Evolutionary conservation across 2,797 vertebrate species (phyloP), one percentile per base, ranked within the genome.

Genomic region (Mycteria americana): DNA sequence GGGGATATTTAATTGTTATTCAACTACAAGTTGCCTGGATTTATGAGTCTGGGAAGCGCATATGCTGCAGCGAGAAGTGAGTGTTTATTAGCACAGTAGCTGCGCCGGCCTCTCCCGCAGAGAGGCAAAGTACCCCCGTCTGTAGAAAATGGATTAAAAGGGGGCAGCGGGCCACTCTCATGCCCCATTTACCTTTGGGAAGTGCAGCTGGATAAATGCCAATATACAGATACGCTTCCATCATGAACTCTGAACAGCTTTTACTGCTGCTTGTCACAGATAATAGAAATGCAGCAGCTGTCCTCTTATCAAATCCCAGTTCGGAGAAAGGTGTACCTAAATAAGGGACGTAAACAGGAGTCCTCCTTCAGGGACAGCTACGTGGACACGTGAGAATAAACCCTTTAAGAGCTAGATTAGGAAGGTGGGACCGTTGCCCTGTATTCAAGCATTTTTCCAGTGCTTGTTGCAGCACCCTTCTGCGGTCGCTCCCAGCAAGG

Each of bases 1-100:
- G 50, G 46, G 84, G 84, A 80, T 95, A 89, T 95, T 97, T 95
- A 89, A 94, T 93, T 94, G 93, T 77, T 88, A 89, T 85, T 96
- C 88, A 89, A 9, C 84, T 95, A 80, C 81, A 54, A 83, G 89
- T 89, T 94, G 68, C 92, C 89, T 93, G 94, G 92, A 96, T 97
- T 95, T 92, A 93, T 80, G 92, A 85, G 91, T 83, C 95, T 95
- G 92, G 83, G 57, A 93, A 90, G 86, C 6, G 0, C 94, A 91
- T 75, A 77, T 77, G 75, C 87, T 91, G 78, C 92, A 74, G 60
- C 82, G 86, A 97, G 88, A 91, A 94, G 89, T 37, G 70, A 91
- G 78, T 85, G 76, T 93, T 95, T 92, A 89, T 92, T 89, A 94
- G 93, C 91, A 85, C 84, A 48, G 78, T 85, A 79, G 92, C 78